Evolutionary conservation across 2,888 invertebrate species (phyloP).

Genomic region (Fissipunctia ypsillon): DNA sequence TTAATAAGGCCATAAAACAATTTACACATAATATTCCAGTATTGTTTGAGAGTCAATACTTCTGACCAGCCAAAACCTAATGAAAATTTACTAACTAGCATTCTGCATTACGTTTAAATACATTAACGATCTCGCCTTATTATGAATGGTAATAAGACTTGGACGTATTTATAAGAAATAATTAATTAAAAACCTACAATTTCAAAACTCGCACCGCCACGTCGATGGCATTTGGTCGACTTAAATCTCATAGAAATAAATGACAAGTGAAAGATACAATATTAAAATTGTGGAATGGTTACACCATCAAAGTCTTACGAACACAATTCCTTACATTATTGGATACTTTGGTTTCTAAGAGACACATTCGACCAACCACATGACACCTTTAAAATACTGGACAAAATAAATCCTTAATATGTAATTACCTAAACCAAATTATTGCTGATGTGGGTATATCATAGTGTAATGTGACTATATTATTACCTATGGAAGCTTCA

Average conservation of each 20-base stretch:
- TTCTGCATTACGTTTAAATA: slow-evolving; percentile 70
- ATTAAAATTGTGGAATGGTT: slow-evolving; percentile 71
- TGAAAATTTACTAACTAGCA: slow-evolving; percentile 83
- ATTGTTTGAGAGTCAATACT: slow-evolving; percentile 63
- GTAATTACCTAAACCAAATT: slow-evolving; percentile 84
- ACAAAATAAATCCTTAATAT: slow-evolving; percentile 81
- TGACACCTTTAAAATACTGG: slow-evolving; percentile 76
- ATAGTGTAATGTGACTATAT: slow-evolving; percentile 83
- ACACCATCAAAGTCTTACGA: slow-evolving; percentile 73
- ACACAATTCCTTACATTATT: slow-evolving; percentile 74
- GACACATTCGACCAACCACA: slow-evolving; percentile 80
- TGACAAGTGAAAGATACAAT: slow-evolving; percentile 68
- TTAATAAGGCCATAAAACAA: slow-evolving; percentile 85
- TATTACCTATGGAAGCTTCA: slow-evolving; percentile 88
- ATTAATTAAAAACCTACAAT: slow-evolving; percentile 71
- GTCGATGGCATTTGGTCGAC: slow-evolving; percentile 76
- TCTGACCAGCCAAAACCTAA: slow-evolving; percentile 65
- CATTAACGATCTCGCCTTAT: slow-evolving; percentile 71
- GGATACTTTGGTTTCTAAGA: slow-evolving; percentile 83
- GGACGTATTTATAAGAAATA: slow-evolving; percentile 75
- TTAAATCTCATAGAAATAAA: slow-evolving; percentile 76
- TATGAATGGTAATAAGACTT: slow-evolving; percentile 75
- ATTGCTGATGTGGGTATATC: slow-evolving; percentile 84
- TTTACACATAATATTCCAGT: slow-evolving; percentile 73
- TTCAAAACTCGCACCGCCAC: slow-evolving; percentile 73